Conservation (phyloP, 2,888 invertebrate genomes). For the Nymphalis polychloros region DNA sequence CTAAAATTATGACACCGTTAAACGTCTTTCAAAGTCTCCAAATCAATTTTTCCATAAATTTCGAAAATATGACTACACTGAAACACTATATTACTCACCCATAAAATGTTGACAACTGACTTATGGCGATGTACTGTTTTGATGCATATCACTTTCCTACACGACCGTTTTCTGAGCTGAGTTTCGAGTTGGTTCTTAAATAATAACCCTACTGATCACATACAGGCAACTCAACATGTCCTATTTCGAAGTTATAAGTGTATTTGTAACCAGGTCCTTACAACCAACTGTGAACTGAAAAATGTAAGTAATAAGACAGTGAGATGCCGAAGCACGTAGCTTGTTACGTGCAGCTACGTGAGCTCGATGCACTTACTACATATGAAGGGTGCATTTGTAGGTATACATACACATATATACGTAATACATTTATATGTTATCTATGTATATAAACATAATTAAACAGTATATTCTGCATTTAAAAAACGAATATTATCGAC, state of each 20-base stretch:
- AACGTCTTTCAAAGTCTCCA: no score
- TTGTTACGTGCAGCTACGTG: constrained; percentile 56
- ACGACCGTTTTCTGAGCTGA: not conserved
- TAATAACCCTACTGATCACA: not conserved
- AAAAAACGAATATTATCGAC: no score
- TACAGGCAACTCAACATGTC: not conserved
- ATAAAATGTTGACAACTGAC: no score
- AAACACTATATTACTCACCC: no score
- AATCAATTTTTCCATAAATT: no score
- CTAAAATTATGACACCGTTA: no score
- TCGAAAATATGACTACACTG: no score
- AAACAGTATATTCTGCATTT: no score
- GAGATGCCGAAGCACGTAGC: constrained; percentile 70
- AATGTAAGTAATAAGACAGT: constrained; percentile 66
- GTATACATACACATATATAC: not conserved
- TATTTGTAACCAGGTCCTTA: constrained; percentile 23
- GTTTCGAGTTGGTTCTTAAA: not conserved
- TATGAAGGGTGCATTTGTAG: constrained; percentile 18
- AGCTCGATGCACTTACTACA: constrained; percentile 43
- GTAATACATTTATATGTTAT: no score
- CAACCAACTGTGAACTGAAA: constrained; percentile 43
- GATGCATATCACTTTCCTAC: no score
- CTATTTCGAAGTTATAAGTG: constrained; percentile 8
- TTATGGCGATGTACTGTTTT: no score
- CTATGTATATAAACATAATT: no score